Conservation (phyloP, 2,113 vertebrate genomes). For the Seriola dumerili region DNA sequence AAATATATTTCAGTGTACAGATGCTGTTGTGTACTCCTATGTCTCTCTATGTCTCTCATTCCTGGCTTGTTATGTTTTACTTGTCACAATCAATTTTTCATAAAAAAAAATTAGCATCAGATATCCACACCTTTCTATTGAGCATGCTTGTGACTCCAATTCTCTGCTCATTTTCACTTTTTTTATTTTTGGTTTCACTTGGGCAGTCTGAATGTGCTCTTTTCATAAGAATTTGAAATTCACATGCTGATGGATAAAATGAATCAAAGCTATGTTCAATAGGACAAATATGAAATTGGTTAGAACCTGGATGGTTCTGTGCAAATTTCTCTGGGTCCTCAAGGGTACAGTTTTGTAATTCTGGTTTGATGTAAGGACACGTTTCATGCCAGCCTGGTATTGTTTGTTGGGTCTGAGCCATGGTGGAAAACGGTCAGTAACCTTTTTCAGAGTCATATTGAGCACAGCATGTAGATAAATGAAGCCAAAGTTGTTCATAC, state of each 20-base stretch:
- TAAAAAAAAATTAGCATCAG: too few species aligned
- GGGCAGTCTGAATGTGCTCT: too few species aligned
- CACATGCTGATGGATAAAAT: not conserved
- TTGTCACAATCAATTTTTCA: too few species aligned
- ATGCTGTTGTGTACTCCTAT: too few species aligned
- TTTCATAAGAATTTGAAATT: not conserved
- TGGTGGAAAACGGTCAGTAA: constrained; percentile 50
- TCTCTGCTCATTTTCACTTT: not conserved
- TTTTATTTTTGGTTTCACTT: too few species aligned
- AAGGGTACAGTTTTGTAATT: constrained; percentile 27
- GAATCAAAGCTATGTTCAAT: not conserved
- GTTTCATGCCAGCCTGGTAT: constrained; percentile 44
- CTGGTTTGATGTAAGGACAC: constrained; percentile 51
- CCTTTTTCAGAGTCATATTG: constrained; percentile 44
- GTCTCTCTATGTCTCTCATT: too few species aligned
- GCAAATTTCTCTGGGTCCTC: constrained; percentile 8
- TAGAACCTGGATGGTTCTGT: not conserved
- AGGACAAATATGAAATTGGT: constrained; percentile 5
- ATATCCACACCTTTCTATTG: not conserved
- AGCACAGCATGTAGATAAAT: constrained; percentile 35
- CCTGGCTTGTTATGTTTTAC: too few species aligned
- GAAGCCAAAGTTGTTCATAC: constrained; percentile 34
- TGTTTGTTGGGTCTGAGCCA: constrained; percentile 19
- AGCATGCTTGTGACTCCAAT: not conserved
- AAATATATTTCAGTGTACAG: too few species aligned